Evolutionary conservation across 2,888 invertebrate genomes (phyloP).

Genomic region (Oscheius sp.): DNA sequence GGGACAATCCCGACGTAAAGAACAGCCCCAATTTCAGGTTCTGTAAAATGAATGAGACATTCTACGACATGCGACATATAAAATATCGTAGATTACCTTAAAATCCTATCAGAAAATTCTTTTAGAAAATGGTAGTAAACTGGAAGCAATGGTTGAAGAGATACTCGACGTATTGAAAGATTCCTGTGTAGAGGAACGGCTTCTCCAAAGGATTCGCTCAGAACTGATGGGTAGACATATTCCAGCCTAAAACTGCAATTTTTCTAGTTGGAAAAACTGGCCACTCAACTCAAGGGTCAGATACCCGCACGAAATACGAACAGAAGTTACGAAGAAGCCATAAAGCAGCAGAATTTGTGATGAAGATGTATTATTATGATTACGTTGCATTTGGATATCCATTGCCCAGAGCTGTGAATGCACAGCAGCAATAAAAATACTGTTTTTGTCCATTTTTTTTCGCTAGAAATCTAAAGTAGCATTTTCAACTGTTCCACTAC

Average conservation of each 20-base stretch:
- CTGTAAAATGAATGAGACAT: conserved; percentile 1
- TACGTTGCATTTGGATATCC: conserved; percentile 4
- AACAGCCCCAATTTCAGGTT: not conserved
- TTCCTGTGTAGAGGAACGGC: not conserved
- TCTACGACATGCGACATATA: not conserved
- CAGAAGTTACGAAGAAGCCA: not conserved
- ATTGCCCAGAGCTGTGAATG: not conserved
- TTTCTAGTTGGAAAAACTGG: not conserved
- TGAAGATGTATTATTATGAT: conserved; percentile 19
- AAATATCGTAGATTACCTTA: no score
- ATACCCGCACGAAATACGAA: not conserved
- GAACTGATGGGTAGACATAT: conserved; percentile 9
- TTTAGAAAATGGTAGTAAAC: not conserved
- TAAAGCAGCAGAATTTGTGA: not conserved
- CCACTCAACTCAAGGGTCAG: not conserved
- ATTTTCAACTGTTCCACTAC: no score
- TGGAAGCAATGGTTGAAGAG: conserved; percentile 2
- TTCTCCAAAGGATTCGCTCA: not conserved
- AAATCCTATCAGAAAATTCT: no score
- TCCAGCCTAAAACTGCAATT: no score
- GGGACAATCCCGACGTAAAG: not conserved
- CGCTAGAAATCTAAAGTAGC: no score
- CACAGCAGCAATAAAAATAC: no score
- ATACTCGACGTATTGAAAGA: not conserved
- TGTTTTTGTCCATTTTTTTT: no score